Conservation (phyloP, 2,113 vertebrate species). For the Galemys pyrenaicus region DNA sequence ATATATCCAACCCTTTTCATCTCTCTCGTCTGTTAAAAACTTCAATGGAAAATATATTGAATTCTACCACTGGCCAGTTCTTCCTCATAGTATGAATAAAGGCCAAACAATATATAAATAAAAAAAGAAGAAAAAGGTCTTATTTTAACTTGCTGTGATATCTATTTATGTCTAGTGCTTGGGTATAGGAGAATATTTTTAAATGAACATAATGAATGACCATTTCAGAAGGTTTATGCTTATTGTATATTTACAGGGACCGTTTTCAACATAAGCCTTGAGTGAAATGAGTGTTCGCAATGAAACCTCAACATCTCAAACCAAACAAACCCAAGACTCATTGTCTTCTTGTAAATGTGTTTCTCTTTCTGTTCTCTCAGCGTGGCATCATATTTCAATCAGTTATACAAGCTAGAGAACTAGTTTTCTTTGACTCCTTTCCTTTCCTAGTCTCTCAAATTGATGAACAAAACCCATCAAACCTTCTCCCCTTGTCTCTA, state of each 20-base stretch:
- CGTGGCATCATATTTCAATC: not conserved
- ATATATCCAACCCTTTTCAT: slow-evolving; percentile 13
- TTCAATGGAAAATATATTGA: slow-evolving; percentile 41
- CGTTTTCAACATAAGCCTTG: not conserved
- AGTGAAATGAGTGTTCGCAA: not conserved
- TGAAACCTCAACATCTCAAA: not conserved
- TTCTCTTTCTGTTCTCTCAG: slow-evolving; percentile 28
- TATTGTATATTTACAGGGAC: not conserved
- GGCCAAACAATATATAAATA: not conserved
- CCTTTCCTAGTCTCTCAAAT: not conserved
- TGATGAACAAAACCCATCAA: not conserved
- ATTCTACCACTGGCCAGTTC: slow-evolving; percentile 1
- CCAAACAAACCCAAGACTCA: not conserved
- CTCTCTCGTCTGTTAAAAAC: slow-evolving; percentile 33
- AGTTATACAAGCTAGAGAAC: not conserved
- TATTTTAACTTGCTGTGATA: slow-evolving; percentile 16
- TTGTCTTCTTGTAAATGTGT: not conserved
- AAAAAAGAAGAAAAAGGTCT: not conserved
- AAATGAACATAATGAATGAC: slow-evolving; percentile 25
- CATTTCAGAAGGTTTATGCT: not conserved
- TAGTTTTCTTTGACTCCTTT: not conserved
- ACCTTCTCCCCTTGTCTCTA: not conserved
- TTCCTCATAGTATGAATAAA: not conserved
- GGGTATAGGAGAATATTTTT: not conserved
- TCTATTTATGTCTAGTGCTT: not conserved